These are phyloP conservation scores for Pyrrhura leucotis DNA, from an alignment of 2,797 vertebrate species.

Conservation along the genomic window DNA sequence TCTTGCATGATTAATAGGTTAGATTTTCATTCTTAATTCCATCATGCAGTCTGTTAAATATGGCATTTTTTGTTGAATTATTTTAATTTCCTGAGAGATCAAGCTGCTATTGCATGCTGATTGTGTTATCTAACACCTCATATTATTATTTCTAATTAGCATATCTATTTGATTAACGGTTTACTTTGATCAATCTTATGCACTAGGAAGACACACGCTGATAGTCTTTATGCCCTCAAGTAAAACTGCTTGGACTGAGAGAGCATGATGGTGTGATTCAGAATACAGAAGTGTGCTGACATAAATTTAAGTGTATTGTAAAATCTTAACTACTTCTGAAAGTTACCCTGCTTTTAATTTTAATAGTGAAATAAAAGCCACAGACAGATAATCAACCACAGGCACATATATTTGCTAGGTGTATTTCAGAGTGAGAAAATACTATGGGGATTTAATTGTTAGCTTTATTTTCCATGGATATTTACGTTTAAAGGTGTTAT, in stretches of 20 bases:
- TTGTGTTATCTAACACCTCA: slow-evolving; percentile 66
- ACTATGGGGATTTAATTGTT: not conserved
- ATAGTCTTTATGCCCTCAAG: slow-evolving; percentile 34
- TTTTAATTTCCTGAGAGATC: slow-evolving; percentile 77
- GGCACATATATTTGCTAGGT: not conserved
- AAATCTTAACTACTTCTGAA: not conserved
- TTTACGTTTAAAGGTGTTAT: not conserved
- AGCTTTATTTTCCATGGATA: not conserved
- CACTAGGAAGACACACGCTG: slow-evolving; percentile 46
- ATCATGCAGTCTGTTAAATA: slow-evolving; percentile 66
- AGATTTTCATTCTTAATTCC: slow-evolving; percentile 73
- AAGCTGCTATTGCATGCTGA: slow-evolving; percentile 63
- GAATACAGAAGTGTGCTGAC: not conserved
- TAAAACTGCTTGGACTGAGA: not conserved
- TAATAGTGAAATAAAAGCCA: not conserved
- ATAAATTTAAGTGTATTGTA: not conserved
- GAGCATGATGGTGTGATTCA: not conserved
- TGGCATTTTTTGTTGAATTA: slow-evolving; percentile 70
- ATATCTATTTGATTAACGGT: slow-evolving; percentile 71
- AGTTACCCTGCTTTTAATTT: not conserved
- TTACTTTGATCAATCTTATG: slow-evolving; percentile 66
- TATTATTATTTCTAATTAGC: slow-evolving; percentile 73
- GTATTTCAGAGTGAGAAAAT: not conserved
- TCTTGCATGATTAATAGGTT: slow-evolving; percentile 74
- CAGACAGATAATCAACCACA: not conserved